Conservation (phyloP, 2,797 vertebrate species). For the Sebastes diaconus region DNA sequence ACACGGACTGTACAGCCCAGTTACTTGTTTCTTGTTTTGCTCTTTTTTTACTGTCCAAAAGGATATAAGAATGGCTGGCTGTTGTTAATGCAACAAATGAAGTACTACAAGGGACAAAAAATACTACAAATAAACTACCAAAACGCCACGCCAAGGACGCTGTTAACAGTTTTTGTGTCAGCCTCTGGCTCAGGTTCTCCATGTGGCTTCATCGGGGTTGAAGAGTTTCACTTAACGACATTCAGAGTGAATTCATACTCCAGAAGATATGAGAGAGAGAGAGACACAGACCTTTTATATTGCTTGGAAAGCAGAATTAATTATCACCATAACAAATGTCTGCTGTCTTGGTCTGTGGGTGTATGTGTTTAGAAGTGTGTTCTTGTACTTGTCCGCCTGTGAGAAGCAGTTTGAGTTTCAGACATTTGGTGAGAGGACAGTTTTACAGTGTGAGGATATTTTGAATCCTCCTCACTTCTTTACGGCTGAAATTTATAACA, state of each 20-base stretch:
- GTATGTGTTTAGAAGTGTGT: slow-evolving; percentile 51
- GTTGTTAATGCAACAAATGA: not conserved
- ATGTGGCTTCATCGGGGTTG: not conserved
- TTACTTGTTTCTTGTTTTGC: not conserved
- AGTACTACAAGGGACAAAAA: no score
- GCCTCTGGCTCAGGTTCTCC: not conserved
- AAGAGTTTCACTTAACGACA: slow-evolving; percentile 6
- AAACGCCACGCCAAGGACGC: not conserved
- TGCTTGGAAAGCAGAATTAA: slow-evolving; percentile 60
- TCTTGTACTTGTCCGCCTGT: slow-evolving; percentile 36
- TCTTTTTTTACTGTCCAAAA: not conserved
- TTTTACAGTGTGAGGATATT: slow-evolving; percentile 14
- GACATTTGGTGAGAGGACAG: slow-evolving; percentile 48
- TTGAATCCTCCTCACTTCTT: not conserved
- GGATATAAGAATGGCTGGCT: not conserved
- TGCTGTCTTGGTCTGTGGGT: slow-evolving; percentile 57
- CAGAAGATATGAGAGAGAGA: not conserved
- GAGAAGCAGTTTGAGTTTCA: slow-evolving; percentile 27
- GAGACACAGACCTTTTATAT: slow-evolving; percentile 29
- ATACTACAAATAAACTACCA: not conserved
- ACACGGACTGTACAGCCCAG: no score
- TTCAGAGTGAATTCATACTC: slow-evolving; percentile 13
- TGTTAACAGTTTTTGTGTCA: not conserved
- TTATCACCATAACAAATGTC: slow-evolving; percentile 69
- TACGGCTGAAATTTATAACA: not conserved